Base-by-base conservation (phyloP, 2,797 vertebrate genomes). In the Glyptemys insculpta region DNA sequence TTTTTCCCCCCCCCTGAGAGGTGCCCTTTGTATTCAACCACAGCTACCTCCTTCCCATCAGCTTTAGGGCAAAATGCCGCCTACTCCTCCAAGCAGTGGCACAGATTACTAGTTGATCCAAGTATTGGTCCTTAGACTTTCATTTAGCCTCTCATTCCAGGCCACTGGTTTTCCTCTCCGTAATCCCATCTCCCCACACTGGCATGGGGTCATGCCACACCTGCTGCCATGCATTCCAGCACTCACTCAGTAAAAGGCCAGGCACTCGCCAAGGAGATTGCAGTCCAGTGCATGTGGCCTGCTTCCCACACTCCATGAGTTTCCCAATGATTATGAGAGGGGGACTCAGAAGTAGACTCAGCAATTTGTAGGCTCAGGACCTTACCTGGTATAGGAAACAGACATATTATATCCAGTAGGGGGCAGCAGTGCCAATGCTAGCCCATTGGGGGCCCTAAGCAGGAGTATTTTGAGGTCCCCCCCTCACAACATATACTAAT, bases 151-250 rank as follows among this genome's bases (percentile, higher is more conserved):
- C n/a, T 9, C 7, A 27, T 1, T 56, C 10, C 0, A 0, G 19
- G 50, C 74, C 87, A 86, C 25, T 25, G 62, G 52, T 2, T 41
- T 87, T 29, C 34, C 27, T 84, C 82, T 81, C 29, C 53, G 5
- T 2, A 81, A 34, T 0, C 31, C 25, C 52, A 76, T 27, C 89
- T 90, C 41, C 34, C 78, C 44, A 85, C 54, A 79, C 37, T 49
- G 41, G 54, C n/a, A 47, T 18, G 0, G 27, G 47, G 5, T 93
- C 29, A 31, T 0, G 0, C 34, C 78, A 11, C 50, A 74, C 41
- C 12, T 2, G 8, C 83, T 82, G 27, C 19, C 84, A 56, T 23
- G 23, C 31, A 83, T 31, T 44, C 44, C 41, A 68, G 7, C 31
- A 93, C 57, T 8, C 54, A 57, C 49, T 4, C 62, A 10, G 10